These are phyloP conservation scores for Apodemia mormo DNA, from an alignment of 2,888 invertebrate genomes.

Conservation along the genomic window DNA sequence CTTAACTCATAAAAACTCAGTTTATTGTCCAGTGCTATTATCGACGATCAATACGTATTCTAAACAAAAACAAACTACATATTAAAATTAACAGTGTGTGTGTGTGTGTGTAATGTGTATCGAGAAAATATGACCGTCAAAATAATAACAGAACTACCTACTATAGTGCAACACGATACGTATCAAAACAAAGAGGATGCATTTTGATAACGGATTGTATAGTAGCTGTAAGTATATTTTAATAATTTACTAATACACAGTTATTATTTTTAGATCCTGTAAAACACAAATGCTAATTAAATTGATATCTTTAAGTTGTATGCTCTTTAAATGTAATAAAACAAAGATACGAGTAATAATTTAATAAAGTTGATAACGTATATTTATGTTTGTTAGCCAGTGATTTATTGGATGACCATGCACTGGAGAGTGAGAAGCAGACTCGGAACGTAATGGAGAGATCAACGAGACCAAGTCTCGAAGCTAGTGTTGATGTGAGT, in stretches of 20 bases:
- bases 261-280: conserved; percentile 46
- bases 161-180: conserved; percentile 21
- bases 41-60: conserved; percentile 26
- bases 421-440: conserved; percentile 68
- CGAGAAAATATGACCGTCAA: conserved; percentile 13
- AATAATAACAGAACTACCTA: conserved; percentile 16
- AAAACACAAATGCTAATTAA: conserved; percentile 41
- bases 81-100: conserved; percentile 19
- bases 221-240: conserved; percentile 65
- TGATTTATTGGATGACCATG: conserved; percentile 78
- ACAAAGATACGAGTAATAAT: conserved; percentile 62
- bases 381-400: conserved; percentile 72
- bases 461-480: conserved; percentile 70
- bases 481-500: conserved; percentile 78
- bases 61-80: conserved; percentile 18
- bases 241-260: conserved; percentile 48
- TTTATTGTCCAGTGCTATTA: conserved; percentile 32
- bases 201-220: conserved; percentile 70
- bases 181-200: conserved; percentile 47
- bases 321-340: conserved; percentile 58
- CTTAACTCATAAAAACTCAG: conserved; percentile 33
- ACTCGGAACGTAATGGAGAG: conserved; percentile 65
- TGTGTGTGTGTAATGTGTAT: conserved; percentile 20
- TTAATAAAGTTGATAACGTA: conserved; percentile 64
- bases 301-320: conserved; percentile 65